Evolutionary conservation across 2,797 vertebrate genomes (phyloP).

Genomic region (Sphenodon punctatus): DNA sequence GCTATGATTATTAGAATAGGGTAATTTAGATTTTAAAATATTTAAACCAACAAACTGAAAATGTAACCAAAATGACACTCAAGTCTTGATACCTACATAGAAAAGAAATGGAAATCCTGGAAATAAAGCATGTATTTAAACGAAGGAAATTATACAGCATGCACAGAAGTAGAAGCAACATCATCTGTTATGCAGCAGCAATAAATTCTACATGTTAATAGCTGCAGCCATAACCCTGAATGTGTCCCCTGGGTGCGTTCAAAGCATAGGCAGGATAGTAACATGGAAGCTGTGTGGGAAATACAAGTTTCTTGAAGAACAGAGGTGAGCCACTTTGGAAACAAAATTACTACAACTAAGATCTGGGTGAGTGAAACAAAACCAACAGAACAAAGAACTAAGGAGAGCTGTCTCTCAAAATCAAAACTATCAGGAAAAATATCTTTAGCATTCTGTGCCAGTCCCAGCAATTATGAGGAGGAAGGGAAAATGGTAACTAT

Average conservation of each 20-base stretch:
- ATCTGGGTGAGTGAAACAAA: conserved; percentile 40
- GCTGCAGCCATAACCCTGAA: conserved; percentile 13
- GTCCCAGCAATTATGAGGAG: conserved; percentile 57
- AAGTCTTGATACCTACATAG: neutral
- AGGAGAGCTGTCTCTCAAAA: conserved; percentile 38
- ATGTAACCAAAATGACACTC: neutral
- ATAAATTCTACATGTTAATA: conserved; percentile 38
- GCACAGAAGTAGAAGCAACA: conserved; percentile 11
- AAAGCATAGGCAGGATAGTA: conserved; percentile 38
- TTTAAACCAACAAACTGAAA: neutral
- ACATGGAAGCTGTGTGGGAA: conserved; percentile 36
- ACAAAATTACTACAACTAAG: conserved; percentile 23
- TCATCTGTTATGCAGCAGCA: conserved; percentile 19
- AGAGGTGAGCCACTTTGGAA: neutral
- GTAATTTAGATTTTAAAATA: neutral
- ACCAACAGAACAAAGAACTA: conserved; percentile 40
- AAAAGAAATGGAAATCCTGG: conserved; percentile 31
- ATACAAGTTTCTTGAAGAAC: conserved; percentile 13
- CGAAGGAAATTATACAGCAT: conserved; percentile 27
- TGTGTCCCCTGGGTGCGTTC: conserved; percentile 38
- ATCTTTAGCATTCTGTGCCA: conserved; percentile 69
- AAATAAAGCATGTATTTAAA: conserved; percentile 31
- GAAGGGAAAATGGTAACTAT: conserved; percentile 69
- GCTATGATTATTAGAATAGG: no score
- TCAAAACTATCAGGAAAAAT: conserved; percentile 49